phyloP scores from a whole-genome alignment of 2,797 vertebrate genomes.

The Molothrus ater region DNA sequence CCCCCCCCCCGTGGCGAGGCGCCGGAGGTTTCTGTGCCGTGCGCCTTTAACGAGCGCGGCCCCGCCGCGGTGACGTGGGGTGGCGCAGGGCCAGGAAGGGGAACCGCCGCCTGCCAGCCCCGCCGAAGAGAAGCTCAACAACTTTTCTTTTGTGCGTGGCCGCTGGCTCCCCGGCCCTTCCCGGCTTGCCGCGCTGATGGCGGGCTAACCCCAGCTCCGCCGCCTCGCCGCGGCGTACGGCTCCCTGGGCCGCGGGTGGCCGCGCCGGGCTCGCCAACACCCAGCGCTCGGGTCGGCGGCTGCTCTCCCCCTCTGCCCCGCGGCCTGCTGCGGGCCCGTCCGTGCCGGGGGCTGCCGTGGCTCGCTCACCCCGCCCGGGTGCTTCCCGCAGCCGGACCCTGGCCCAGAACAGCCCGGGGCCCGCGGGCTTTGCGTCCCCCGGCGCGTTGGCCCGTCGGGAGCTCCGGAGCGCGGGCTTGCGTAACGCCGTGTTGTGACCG shows the following conservation, averaged over 20 bases:
- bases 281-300: slow-evolving; percentile 55
- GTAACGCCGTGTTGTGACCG: neutral
- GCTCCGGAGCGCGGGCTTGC: neutral
- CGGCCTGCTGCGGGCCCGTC: neutral
- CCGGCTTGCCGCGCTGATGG: slow-evolving; percentile 55
- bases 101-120: slow-evolving; percentile 57
- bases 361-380: too few relatives aligned
- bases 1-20: neutral
- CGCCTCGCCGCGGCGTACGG: neutral
- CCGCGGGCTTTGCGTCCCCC: neutral
- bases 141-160: slow-evolving; percentile 76
- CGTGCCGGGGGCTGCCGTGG: neutral
- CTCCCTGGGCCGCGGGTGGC: neutral
- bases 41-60: slow-evolving; percentile 73
- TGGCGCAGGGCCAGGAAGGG: slow-evolving; percentile 72
- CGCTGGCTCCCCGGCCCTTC: slow-evolving; percentile 16
- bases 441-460: neutral
- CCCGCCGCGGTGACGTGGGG: slow-evolving; percentile 72
- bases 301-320: neutral
- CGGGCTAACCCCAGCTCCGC: slow-evolving; percentile 58
- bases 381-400: neutral
- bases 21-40: neutral
- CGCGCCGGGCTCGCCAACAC: slow-evolving; percentile 34
- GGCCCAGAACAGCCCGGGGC: neutral
- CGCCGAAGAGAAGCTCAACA: slow-evolving; percentile 65